Conservation (phyloP, 2,797 vertebrate genomes). For the Bradypodion ventrale region DNA sequence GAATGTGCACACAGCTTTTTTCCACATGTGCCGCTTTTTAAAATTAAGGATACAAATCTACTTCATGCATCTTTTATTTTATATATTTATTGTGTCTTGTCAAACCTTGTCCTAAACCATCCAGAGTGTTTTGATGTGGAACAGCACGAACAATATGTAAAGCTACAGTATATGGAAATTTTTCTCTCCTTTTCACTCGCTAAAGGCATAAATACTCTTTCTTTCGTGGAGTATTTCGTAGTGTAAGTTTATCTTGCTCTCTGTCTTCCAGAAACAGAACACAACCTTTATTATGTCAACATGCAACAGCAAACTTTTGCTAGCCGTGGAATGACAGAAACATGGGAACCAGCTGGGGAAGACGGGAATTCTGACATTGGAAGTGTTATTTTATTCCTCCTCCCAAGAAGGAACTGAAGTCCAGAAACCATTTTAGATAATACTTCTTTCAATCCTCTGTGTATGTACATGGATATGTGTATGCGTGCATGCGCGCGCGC, state of each 20-base stretch:
- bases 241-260: neutral
- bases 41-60: no score
- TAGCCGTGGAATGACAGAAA: neutral
- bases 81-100: neutral
- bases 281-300: conserved; percentile 2
- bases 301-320: neutral
- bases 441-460: neutral
- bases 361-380: neutral
- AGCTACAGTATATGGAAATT: neutral
- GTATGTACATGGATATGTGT: no score
- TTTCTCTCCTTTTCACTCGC: neutral
- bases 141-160: neutral
- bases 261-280: conserved; percentile 12
- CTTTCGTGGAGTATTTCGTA: neutral
- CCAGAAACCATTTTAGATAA: neutral
- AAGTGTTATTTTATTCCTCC: neutral
- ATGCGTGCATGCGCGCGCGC: no score
- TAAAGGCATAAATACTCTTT: neutral
- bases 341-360: neutral
- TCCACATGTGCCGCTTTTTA: no score
- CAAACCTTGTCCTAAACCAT: neutral
- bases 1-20: no score
- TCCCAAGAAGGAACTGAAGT: neutral
- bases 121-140: neutral
- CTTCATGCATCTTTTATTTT: neutral